Evolutionary conservation across 2,888 invertebrate genomes (phyloP).

Genomic region (Drosophila gaucha): DNA sequence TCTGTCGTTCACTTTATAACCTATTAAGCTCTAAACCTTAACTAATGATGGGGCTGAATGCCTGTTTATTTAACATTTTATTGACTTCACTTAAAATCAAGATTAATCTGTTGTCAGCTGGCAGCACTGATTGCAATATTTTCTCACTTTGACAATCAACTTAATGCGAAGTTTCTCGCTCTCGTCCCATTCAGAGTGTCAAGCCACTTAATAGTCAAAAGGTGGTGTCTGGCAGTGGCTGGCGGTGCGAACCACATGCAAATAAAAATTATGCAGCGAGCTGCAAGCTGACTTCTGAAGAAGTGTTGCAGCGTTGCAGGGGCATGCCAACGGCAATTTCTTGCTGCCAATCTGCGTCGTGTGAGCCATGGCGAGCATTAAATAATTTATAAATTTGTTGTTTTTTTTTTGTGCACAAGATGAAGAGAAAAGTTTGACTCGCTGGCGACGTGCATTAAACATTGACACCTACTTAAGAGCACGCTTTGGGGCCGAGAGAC

Average conservation of each 20-base stretch:
- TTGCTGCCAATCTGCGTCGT: conserved; percentile 13
- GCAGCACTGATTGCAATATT: background rate
- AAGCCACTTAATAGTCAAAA: conserved; percentile 30
- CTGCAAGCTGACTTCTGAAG: conserved; percentile 8
- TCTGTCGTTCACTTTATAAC: too few relatives aligned
- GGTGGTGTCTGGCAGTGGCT: conserved; percentile 5
- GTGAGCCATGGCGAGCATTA: conserved; percentile 21
- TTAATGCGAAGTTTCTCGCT: background rate
- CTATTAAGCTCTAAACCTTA: too few relatives aligned
- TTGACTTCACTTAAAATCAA: too few relatives aligned
- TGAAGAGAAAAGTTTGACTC: conserved; percentile 20
- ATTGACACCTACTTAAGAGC: conserved; percentile 63
- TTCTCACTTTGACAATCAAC: background rate
- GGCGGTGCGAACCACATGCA: conserved; percentile 32
- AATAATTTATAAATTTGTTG: conserved; percentile 50
- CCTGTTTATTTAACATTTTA: too few relatives aligned
- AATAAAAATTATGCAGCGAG: conserved; percentile 24
- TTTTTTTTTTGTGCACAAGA: background rate
- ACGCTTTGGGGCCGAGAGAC: conserved; percentile 2
- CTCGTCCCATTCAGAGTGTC: conserved; percentile 27
- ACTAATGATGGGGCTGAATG: too few relatives aligned
- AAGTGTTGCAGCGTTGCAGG: background rate
- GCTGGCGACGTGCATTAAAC: conserved; percentile 57
- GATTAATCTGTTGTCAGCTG: background rate
- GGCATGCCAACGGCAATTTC: conserved; percentile 22